phyloP scores from a whole-genome alignment of 2,888 invertebrate genomes.

The Diarsia mendica region DNA sequence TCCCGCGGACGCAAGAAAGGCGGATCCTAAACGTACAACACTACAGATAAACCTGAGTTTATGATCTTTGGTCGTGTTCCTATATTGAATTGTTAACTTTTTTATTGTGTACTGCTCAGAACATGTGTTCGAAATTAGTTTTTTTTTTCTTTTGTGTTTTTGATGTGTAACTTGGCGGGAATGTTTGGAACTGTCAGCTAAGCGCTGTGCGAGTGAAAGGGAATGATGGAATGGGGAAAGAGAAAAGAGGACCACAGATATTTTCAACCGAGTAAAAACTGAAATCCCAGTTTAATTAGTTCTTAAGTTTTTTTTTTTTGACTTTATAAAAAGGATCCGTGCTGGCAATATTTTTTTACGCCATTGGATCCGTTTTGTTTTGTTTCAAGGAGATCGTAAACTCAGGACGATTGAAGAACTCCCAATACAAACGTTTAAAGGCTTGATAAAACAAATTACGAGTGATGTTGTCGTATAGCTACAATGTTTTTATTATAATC shows the following conservation, averaged over 20 bases:
- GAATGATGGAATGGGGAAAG: conserved; percentile 5
- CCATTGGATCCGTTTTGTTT: conserved; percentile 56
- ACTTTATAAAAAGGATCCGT: conserved; percentile 53
- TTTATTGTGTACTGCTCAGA: conserved; percentile 43
- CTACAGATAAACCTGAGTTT: conserved; percentile 67
- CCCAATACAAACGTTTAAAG: conserved; percentile 68
- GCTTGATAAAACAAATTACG: conserved; percentile 79
- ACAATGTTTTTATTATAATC: conserved; percentile 76
- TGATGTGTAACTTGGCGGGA: conserved; percentile 25
- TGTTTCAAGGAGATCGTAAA: conserved; percentile 77
- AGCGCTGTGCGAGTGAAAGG: conserved; percentile 5
- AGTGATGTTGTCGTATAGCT: conserved; percentile 73
- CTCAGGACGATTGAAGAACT: conserved; percentile 73
- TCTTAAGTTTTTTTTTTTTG: conserved; percentile 54
- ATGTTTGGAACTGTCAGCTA: background rate
- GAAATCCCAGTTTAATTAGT: conserved; percentile 61
- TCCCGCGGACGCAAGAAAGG: conserved; percentile 85
- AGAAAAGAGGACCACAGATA: conserved; percentile 14
- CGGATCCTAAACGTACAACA: conserved; percentile 76
- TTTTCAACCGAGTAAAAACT: conserved; percentile 40
- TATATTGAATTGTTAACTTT: conserved; percentile 61
- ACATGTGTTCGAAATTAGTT: conserved; percentile 49
- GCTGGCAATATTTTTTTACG: conserved; percentile 64
- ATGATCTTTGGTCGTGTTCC: conserved; percentile 68
- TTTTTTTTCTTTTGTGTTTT: conserved; percentile 42